phyloP scores from a whole-genome alignment of 2,888 invertebrate genomes.

The Germaria angustata region DNA sequence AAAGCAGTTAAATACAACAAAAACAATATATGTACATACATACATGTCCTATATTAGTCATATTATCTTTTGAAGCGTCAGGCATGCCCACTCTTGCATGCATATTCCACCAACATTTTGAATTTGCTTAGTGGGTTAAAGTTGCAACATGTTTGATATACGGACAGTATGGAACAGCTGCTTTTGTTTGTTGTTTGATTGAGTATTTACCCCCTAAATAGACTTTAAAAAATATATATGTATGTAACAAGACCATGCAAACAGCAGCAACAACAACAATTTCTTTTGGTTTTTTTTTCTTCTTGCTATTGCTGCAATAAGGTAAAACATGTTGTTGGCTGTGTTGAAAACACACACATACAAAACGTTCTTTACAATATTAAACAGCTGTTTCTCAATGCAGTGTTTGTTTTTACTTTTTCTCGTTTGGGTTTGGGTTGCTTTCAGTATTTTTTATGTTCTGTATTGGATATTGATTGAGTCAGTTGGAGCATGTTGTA shows the following conservation, averaged over 20 bases:
- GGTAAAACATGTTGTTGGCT: slow-evolving; percentile 12
- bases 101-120: not conserved
- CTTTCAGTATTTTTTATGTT: not conserved
- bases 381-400: slow-evolving; percentile 55
- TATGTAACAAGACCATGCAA: no score
- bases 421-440: not conserved
- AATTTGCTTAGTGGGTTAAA: not conserved
- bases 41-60: not conserved
- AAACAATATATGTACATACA: not conserved
- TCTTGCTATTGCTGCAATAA: not conserved
- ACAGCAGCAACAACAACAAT: not conserved
- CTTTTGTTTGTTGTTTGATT: slow-evolving; percentile 22
- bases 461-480: not conserved
- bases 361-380: slow-evolving; percentile 31
- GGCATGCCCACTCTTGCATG: not conserved
- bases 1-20: slow-evolving; percentile 27
- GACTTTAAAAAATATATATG: not conserved
- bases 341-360: slow-evolving; percentile 13
- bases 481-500: slow-evolving; percentile 19
- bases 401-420: not conserved
- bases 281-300: no score
- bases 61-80: not conserved
- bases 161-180: slow-evolving; percentile 25
- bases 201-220: slow-evolving; percentile 44
- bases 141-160: slow-evolving; percentile 17